Base-by-base conservation (phyloP, 2,797 vertebrate species). In the Triplophysa bombifrons region DNA sequence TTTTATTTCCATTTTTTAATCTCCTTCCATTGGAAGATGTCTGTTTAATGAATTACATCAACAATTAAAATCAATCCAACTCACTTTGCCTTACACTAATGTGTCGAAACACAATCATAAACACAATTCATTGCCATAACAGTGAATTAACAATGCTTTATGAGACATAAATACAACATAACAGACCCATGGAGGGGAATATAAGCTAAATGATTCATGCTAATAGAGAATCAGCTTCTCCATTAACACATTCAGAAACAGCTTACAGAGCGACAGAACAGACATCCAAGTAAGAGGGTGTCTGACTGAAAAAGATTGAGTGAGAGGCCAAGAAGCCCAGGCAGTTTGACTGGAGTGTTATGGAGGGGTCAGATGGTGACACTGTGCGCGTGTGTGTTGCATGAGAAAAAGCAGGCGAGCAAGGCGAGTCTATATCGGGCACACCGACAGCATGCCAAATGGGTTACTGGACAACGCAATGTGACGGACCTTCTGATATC, bases 391-490 rank as follows among this genome's bases (percentile, higher is more conserved):
- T 66, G 72, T 34, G 74, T 56, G 61, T 41, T 53, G 69, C 82
- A 83, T 80, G 83, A 89, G 87, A 82, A 76, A 72, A 81, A 14
- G 1, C 76, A 74, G 48, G 82, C 81, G 80, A 17, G 84, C 77
- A 78, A 17, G 82, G 20, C 67, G 48, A 51, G 41, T 66, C 81
- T 84, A 80, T 85, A 85, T 88, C 75, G 46, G 89, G 90, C 83
- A 86, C 77, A 41, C 81, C 80, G 85, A 82, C 84, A 86, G 84
- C 55, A 73, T 76, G 89, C 86, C 88, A 89, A 90, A 88, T 86
- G 84, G 81, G 81, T 89, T 86, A 86, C 46, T 38, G 64, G 67
- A 66, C 78, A 51, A 27, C 13, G 41, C 10, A 38, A 44, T 73
- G 75, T 63, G 73, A 74, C 81, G 69, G 80, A 84, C 58, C 66